Percentiles rank a stretch among this genome's conserved stretches.
These are phyloP conservation scores for Dicranocentrus wangi DNA, from an alignment of 2,888 invertebrate species.

Conservation along the genomic window DNA sequence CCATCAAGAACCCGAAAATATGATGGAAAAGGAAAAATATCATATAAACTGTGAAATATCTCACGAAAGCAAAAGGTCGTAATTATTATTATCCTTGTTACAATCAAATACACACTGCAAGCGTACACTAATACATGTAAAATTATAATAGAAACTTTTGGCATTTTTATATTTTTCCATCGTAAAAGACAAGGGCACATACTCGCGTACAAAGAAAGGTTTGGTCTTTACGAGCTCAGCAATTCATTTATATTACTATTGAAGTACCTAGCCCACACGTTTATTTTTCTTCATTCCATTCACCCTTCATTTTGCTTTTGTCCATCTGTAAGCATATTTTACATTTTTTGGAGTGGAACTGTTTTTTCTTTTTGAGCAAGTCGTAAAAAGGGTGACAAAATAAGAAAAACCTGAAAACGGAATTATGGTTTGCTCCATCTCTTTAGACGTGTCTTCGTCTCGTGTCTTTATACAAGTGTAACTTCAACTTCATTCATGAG, in stretches of 20 bases:
- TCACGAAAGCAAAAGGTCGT: constrained; percentile 5
- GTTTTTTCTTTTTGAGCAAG: constrained; percentile 48
- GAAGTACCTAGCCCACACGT: constrained; percentile 37
- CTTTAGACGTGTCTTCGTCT: neutral
- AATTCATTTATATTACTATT: constrained; percentile 9
- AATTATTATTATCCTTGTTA: constrained; percentile 9
- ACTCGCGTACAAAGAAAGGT: constrained; percentile 26
- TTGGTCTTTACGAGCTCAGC: constrained; percentile 37
- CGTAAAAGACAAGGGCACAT: constrained; percentile 1
- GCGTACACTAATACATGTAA: no score
- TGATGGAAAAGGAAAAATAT: neutral
- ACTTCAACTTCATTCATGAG: constrained; percentile 6
- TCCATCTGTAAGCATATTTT: constrained; percentile 26
- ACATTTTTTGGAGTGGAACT: constrained; percentile 23
- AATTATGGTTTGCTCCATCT: constrained; percentile 11
- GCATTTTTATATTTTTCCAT: no score
- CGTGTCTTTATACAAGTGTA: neutral
- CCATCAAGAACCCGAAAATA: constrained; percentile 1
- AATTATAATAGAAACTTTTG: no score
- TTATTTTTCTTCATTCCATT: constrained; percentile 23
- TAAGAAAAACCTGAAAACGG: constrained; percentile 31
- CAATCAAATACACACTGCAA: neutral
- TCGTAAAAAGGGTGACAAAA: constrained; percentile 57
- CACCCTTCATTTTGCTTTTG: constrained; percentile 25
- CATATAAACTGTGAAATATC: constrained; percentile 12